Base-by-base conservation (phyloP, 92 coral and sea anemone genomes). In the Heliopora coerulea region DNA sequence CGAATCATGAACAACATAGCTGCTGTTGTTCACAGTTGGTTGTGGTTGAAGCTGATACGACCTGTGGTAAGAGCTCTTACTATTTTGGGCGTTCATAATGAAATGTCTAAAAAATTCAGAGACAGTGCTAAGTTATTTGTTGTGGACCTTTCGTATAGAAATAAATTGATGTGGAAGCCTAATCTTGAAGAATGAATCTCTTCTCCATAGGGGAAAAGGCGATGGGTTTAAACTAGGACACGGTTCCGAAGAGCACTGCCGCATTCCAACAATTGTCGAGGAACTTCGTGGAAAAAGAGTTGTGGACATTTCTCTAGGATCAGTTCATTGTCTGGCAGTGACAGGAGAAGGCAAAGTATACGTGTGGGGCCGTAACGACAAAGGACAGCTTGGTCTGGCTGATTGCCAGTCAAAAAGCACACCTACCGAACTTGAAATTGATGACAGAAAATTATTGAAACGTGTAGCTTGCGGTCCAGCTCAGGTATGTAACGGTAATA, bases 381-480 rank as follows among this genome's bases (percentile, higher is more conserved):
- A 93, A 73, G 98, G 96, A 41, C 98, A 93, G 79, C 83, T 93
- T 12, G 98, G 98, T n/a, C 89, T 90, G 65, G 78, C 96, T 18
- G 62, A 79, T 35, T 85, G 89, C 23, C 72, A 80, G 46, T 57
- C 85, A 6, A 85, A 85, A 49, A 72, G 85, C 34, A 85, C 78
- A 49, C 98, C 98, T 33, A 79, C 89, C n/a, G 78, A 74, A n/a
- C 81, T 93, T 29, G 56, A 83, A 14, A 75, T 84, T 19, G 59
- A 87, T 58, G 86, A 69, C 21, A 80, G 89, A 60, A 93, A 85
- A 46, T 89, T 88, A 8, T 83, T 93, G 48, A 61, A 89, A 46
- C 85, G 87, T 30, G 91, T 93, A 18, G 90, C 98, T 33, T 89
- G 93, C 83, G 98, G 98, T 52, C 98, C 98, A 41, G 96, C 98